phyloP scores from a whole-genome alignment of 1,140 invertebrate species.

The Trypoxylus dichotomus region DNA sequence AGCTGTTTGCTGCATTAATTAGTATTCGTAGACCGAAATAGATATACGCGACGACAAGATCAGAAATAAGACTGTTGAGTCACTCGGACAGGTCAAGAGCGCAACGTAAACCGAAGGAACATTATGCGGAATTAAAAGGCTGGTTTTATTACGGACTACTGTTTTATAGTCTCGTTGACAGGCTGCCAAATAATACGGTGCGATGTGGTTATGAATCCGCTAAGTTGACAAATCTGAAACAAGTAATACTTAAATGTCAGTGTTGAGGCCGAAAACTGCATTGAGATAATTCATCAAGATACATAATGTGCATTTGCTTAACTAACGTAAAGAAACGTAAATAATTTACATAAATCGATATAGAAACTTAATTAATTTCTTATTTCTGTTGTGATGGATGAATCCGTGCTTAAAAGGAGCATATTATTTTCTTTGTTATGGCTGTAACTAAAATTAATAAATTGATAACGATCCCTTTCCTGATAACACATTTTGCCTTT shows the following conservation, averaged over 20 bases:
- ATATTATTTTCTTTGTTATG: too few relatives aligned
- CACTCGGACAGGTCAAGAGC: not conserved
- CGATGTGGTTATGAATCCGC: not conserved
- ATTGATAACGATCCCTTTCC: too few relatives aligned
- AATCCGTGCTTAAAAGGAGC: too few relatives aligned
- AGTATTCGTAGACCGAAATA: not conserved
- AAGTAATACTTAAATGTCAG: not conserved
- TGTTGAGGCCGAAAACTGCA: not conserved
- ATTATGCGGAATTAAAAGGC: not conserved
- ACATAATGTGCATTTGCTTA: not conserved
- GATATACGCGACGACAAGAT: not conserved
- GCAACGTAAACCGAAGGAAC: not conserved
- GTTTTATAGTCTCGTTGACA: constrained; percentile 2
- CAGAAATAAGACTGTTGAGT: not conserved
- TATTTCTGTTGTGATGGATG: not conserved
- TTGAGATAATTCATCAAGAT: not conserved
- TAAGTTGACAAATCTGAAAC: not conserved
- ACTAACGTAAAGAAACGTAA: not conserved
- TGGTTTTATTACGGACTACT: not conserved
- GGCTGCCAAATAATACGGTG: not conserved
- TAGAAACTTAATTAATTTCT: not conserved
- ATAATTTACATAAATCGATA: not conserved
- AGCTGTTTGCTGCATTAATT: not conserved
- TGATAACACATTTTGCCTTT: too few relatives aligned
- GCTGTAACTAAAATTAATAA: too few relatives aligned